Evolutionary conservation across 2,113 vertebrate genomes (phyloP).

Genomic region (Sinocyclocheilus grahami): DNA sequence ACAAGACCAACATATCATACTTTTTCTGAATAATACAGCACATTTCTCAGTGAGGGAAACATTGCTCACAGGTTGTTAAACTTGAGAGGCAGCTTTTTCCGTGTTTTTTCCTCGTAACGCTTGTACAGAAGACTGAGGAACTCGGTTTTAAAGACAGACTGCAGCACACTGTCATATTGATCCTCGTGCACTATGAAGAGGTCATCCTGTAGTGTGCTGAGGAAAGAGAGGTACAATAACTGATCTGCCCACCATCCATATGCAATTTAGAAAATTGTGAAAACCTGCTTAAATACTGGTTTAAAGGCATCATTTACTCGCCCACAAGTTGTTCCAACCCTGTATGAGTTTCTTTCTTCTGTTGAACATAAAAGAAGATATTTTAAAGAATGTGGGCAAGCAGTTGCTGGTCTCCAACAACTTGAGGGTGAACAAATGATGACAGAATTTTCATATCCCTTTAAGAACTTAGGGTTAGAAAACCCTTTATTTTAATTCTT

Average conservation of each 20-base stretch:
- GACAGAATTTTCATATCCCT: neutral
- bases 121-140: constrained; percentile 82
- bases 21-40: neutral
- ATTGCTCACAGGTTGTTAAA: constrained; percentile 81
- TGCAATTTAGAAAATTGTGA: neutral
- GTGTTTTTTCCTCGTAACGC: constrained; percentile 76
- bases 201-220: constrained; percentile 81
- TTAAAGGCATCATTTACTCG: neutral
- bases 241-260: neutral
- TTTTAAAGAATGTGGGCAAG: neutral
- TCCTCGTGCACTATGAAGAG: constrained; percentile 80
- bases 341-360: neutral
- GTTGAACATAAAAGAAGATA: neutral
- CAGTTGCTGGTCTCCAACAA: neutral
- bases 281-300: neutral
- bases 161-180: constrained; percentile 83
- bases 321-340: neutral
- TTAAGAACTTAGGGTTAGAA: too few species aligned
- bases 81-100: constrained; percentile 73
- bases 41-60: neutral
- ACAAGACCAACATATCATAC: neutral
- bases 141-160: constrained; percentile 82
- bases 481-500: neutral
- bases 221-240: neutral
- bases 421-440: neutral